Base-by-base conservation (phyloP, 2,113 vertebrate genomes). In the Rhynchopsitta pachyrhyncha region DNA sequence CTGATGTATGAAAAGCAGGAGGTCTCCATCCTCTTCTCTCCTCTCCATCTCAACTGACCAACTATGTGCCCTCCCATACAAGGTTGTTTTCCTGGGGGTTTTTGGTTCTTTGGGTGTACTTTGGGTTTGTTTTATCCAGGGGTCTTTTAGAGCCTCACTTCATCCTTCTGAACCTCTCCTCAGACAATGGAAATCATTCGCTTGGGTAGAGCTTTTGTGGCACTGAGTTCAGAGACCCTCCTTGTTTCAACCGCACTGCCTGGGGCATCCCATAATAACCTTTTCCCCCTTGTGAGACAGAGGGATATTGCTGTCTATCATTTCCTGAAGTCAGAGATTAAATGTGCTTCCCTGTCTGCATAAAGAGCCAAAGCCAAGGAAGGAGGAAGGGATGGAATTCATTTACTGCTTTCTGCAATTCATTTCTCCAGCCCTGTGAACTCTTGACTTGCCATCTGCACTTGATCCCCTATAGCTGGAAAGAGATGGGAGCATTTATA, bases 171-270 rank as follows among this genome's bases (percentile, higher is more conserved):
- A 88, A 52, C 57, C 9, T 50, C 55, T 68, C 17, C 2, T 49
- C 0, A 0, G 23, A 37, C 47, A 44, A 14, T n/a, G 14, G 59
- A 67, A 70, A 59, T 41, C 3, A 7, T 25, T n/a, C 20, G 11
- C 55, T 76, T n/a, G 47, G n/a, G 44, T 35, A 79, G 55, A 77
- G 55, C 47, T 75, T 91, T 94, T 67, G 35, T 52, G 25, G 4
- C 29, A 2, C 13, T 33, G 31, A 18, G 28, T 62, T 64, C 0
- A 0, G 42, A 76, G 33, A n/a, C 2, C 3, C 6, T 84, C 47
- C n/a, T 73, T 2, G 0, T 14, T 18, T 60, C 53, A 62, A 11
- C 29, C 11, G 16, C 63, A 10, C 18, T 62, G 52, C 53, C 39
- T 29, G 82, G 23, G 37, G 28, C 86, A 77, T 80, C 47, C 44